Percentiles rank a stretch among this genome's conserved stretches.
Conservation (phyloP, 2,113 vertebrate genomes). For the Speoplatyrhinus poulsoni region DNA sequence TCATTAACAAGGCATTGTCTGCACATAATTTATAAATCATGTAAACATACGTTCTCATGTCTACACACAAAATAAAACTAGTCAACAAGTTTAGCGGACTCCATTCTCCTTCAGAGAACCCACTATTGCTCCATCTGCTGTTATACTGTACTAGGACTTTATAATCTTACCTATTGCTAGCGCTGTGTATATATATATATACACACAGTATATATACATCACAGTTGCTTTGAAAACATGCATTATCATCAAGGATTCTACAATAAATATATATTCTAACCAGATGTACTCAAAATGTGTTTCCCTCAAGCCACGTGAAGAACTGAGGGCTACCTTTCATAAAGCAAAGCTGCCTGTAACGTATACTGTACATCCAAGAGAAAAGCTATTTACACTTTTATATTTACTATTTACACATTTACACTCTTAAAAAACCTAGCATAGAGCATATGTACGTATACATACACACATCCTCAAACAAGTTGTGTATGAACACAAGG, state of each 20-base stretch:
- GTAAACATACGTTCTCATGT: slow-evolving; percentile 47
- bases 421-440: no score
- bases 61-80: slow-evolving; percentile 53
- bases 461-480: slow-evolving; percentile 41
- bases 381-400: neutral
- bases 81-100: slow-evolving; percentile 48
- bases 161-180: neutral
- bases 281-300: neutral
- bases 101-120: slow-evolving; percentile 45
- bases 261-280: slow-evolving; percentile 3
- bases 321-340: slow-evolving; percentile 18
- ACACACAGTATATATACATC: neutral
- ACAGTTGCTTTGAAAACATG: neutral
- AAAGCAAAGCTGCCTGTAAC: slow-evolving; percentile 19
- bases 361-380: slow-evolving; percentile 19
- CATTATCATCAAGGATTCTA: neutral
- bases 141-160: slow-evolving; percentile 31
- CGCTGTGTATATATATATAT: neutral
- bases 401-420: neutral
- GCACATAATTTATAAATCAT: slow-evolving; percentile 69
- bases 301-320: slow-evolving; percentile 3
- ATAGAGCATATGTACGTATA: no score
- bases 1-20: slow-evolving; percentile 57
- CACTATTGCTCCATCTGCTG: slow-evolving; percentile 67
- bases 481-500: slow-evolving; percentile 42